Evolutionary conservation across 2,888 invertebrate species (phyloP), one percentile per base, ranked within the genome.

Genomic region (Eupithecia tripunctaria): DNA sequence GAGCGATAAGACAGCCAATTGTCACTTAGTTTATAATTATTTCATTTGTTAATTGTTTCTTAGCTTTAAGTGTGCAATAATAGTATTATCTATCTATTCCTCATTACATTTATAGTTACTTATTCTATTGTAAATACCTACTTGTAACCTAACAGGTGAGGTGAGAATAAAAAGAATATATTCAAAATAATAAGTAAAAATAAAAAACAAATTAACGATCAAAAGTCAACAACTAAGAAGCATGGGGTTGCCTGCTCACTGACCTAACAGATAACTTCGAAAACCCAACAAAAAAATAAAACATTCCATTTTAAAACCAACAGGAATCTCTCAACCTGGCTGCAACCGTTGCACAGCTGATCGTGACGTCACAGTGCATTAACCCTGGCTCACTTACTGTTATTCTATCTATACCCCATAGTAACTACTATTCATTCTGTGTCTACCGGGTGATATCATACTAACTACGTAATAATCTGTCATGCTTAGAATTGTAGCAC

Each of bases 351-450:
- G 88, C 89, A 64, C 93, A 93, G 93, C 92, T 93, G 93, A 89
- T 89, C 78, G 84, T 91, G 91, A 92, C 93, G 93, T 93, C 92
- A 92, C 81, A 81, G 92, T 91, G 87, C 91, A 84, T 70, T 85
- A 91, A 91, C 90, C 92, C 81, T 64, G 81, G 74, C 77, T 15
- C 77, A 63, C 47, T 59, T 67, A 77, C 81, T 81, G 81, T 75
- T 79, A 77, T 73, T 63, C 8, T 63, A 63, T 63, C 62, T 63
- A 32, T n/a, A 63, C 56, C 56, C 21, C 12, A 56, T 25, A 56
- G 56, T 25, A 5, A 25, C 25, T 56, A 14, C 56, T 25, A 56
- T 56, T 77, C 78, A 79, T 78, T 77, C 83, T 81, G 84, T 77
- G 77, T 27, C 25, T 70, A 73, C 62, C 73, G 63, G 66, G 43